phyloP scores from a whole-genome alignment of 1,140 invertebrate genomes.

The Myzus persicae region DNA sequence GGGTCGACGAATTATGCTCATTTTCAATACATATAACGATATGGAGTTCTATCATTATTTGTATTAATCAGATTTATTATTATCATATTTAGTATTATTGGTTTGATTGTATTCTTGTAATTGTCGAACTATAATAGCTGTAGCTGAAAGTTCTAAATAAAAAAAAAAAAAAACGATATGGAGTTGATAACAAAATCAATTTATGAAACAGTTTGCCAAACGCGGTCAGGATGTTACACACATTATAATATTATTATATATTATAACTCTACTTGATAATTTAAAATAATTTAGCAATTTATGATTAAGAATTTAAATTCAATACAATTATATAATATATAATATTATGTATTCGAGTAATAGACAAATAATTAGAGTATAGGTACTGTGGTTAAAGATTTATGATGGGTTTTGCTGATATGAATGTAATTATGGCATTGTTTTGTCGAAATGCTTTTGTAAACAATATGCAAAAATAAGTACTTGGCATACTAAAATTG shows the following conservation, averaged over 20 bases:
- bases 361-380: neutral
- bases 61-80: too few relatives aligned
- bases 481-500: slow-evolving; percentile 15
- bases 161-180: too few relatives aligned
- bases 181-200: slow-evolving; percentile 21
- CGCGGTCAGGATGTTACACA: neutral
- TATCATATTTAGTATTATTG: too few relatives aligned
- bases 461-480: slow-evolving; percentile 10
- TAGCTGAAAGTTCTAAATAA: too few relatives aligned
- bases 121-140: too few relatives aligned
- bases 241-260: neutral
- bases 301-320: neutral
- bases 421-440: neutral
- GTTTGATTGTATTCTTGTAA: too few relatives aligned
- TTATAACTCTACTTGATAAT: neutral
- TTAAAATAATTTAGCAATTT: neutral
- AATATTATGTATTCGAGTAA: neutral
- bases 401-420: neutral
- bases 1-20: neutral
- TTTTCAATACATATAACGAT: neutral
- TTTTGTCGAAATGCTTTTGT: slow-evolving; percentile 20
- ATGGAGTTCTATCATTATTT: too few relatives aligned
- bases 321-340: neutral
- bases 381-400: neutral
- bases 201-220: slow-evolving; percentile 10